Evolutionary conservation across 2,888 invertebrate genomes (phyloP).

Genomic region (Theretra japonica): DNA sequence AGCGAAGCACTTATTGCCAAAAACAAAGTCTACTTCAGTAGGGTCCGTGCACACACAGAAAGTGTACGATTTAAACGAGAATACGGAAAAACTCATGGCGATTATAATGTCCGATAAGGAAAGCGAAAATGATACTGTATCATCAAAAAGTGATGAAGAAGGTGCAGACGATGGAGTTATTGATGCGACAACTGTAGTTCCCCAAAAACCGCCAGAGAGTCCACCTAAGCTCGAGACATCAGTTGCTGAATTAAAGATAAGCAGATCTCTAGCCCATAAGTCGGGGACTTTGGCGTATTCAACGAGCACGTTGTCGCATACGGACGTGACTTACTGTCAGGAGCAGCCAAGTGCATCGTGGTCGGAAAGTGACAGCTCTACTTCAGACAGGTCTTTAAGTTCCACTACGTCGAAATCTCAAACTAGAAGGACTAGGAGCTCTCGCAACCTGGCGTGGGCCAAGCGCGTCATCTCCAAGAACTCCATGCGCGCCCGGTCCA

Average conservation of each 20-base stretch:
- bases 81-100: constrained; percentile 69
- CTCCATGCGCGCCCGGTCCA: constrained; percentile 44
- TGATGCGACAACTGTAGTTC: constrained; percentile 35
- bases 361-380: constrained; percentile 54
- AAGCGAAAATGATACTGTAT: constrained; percentile 41
- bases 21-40: constrained; percentile 55
- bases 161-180: constrained; percentile 31
- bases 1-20: constrained; percentile 41
- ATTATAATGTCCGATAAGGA: constrained; percentile 64
- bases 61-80: constrained; percentile 74
- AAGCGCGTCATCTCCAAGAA: constrained; percentile 61
- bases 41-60: constrained; percentile 60
- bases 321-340: constrained; percentile 52
- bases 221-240: constrained; percentile 71
- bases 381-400: constrained; percentile 54
- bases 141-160: constrained; percentile 25
- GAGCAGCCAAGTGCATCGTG: constrained; percentile 55
- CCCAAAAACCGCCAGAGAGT: constrained; percentile 48
- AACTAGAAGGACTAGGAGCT: constrained; percentile 52
- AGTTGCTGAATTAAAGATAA: constrained; percentile 65
- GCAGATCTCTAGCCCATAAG: constrained; percentile 41
- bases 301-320: constrained; percentile 60
- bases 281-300: constrained; percentile 51
- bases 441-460: constrained; percentile 69
- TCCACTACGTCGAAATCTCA: constrained; percentile 60